phyloP scores from a whole-genome alignment of 2,888 invertebrate genomes.

The Spodoptera exigua region DNA sequence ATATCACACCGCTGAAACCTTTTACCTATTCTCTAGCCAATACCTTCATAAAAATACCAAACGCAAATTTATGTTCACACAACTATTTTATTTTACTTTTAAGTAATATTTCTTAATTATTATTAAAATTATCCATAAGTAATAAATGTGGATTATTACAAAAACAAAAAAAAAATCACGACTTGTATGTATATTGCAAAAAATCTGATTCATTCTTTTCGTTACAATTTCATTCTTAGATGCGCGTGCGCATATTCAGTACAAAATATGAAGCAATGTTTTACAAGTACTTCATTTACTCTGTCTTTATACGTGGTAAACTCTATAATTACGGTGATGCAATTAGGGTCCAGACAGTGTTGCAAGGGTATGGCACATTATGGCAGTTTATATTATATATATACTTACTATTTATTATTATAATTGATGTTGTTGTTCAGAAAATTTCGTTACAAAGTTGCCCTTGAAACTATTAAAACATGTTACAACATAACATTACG shows the following conservation, averaged over 20 bases:
- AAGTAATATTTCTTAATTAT: too few species aligned
- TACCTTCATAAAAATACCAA: too few species aligned
- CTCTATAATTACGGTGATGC: slow-evolving; percentile 52
- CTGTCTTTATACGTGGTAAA: slow-evolving; percentile 36
- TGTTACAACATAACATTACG: too few species aligned
- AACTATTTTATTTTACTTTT: too few species aligned
- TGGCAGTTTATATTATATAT: slow-evolving; percentile 43
- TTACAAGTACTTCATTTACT: slow-evolving; percentile 38
- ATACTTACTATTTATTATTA: slow-evolving; percentile 23
- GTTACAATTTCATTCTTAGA: slow-evolving; percentile 32
- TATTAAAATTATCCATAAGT: too few species aligned
- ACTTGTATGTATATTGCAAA: slow-evolving; percentile 10
- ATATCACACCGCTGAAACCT: too few species aligned
- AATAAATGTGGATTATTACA: too few species aligned
- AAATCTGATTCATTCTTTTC: slow-evolving; percentile 22
- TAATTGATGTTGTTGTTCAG: slow-evolving; percentile 20
- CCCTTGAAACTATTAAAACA: slow-evolving; percentile 4
- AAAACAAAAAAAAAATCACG: too few species aligned
- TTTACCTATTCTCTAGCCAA: too few species aligned
- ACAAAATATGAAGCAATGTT: slow-evolving; percentile 25
- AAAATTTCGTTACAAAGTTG: slow-evolving; percentile 23
- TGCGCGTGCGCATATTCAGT: slow-evolving; percentile 9
- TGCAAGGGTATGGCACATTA: slow-evolving; percentile 49
- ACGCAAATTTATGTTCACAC: too few species aligned
- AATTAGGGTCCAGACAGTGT: slow-evolving; percentile 57